These are phyloP conservation scores for Lagopus muta DNA, from an alignment of 2,113 vertebrate genomes.

Conservation along the genomic window DNA sequence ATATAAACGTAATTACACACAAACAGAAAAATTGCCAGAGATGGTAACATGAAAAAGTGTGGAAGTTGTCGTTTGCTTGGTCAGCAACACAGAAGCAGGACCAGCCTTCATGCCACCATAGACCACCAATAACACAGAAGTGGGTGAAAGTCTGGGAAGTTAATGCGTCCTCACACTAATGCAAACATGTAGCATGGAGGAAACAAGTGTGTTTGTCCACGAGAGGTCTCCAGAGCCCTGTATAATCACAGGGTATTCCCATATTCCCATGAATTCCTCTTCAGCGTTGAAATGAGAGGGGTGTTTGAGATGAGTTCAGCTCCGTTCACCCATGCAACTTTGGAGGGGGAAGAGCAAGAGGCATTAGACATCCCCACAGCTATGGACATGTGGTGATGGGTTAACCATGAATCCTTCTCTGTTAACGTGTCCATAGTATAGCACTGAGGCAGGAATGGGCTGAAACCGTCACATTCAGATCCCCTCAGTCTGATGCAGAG, in stretches of 20 bases:
- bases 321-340: neutral
- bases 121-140: accelerated
- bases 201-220: conserved; percentile 55
- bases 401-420: neutral
- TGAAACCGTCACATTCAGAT: neutral
- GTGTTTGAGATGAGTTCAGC: neutral
- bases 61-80: neutral
- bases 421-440: neutral
- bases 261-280: neutral
- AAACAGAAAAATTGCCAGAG: neutral
- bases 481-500: neutral
- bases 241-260: neutral
- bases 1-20: neutral
- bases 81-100: neutral
- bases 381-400: neutral
- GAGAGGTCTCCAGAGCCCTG: conserved; percentile 68
- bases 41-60: neutral
- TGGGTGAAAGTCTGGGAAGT: neutral
- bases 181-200: accelerated
- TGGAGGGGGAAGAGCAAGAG: neutral
- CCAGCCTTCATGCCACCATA: accelerated
- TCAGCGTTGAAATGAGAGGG: neutral
- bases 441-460: neutral
- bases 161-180: neutral
- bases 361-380: neutral